Evolutionary conservation across 2,888 invertebrate genomes (phyloP).

Genomic region (Hymenopus coronatus): DNA sequence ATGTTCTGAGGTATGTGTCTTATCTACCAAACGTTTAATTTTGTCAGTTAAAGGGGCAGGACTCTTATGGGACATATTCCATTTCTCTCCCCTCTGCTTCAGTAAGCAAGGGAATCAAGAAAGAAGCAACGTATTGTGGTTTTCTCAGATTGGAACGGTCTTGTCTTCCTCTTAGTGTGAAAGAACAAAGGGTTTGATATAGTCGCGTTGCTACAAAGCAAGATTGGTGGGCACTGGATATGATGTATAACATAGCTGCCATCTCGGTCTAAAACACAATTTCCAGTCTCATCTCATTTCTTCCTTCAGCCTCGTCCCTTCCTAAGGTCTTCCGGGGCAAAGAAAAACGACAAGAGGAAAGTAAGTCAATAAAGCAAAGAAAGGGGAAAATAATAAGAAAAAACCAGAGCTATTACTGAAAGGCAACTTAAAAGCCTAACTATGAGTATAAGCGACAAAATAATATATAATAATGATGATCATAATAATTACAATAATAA

Average conservation of each 20-base stretch:
- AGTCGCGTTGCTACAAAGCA: not conserved
- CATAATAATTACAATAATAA: too few relatives aligned
- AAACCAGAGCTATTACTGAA: too few relatives aligned
- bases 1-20: not conserved
- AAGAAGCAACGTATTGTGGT: not conserved
- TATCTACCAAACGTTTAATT: not conserved
- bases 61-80: not conserved
- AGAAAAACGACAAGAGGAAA: not conserved
- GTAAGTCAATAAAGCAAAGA: not conserved
- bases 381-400: not conserved
- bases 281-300: not conserved
- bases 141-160: not conserved
- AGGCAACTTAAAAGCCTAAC: too few relatives aligned
- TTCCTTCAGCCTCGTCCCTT: not conserved
- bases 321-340: not conserved
- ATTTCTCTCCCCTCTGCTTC: not conserved
- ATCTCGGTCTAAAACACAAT: not conserved
- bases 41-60: not conserved
- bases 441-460: too few relatives aligned
- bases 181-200: not conserved
- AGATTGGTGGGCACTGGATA: not conserved
- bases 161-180: not conserved
- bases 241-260: not conserved
- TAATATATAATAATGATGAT: too few relatives aligned
- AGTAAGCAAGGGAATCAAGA: not conserved